These are phyloP conservation scores for Macrobrachium nipponense DNA, from an alignment of 1,140 invertebrate species.

Conservation along the genomic window DNA sequence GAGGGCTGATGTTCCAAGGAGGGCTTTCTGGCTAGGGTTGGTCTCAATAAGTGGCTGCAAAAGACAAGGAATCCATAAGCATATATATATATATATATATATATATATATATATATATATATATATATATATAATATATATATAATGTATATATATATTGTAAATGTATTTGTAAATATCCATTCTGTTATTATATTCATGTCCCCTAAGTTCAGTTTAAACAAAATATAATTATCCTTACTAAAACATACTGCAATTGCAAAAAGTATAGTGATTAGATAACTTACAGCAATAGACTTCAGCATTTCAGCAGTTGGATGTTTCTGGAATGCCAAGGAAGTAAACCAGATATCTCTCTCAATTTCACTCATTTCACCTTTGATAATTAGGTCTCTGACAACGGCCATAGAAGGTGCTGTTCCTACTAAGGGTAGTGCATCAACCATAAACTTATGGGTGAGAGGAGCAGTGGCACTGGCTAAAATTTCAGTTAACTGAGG, in stretches of 20 bases:
- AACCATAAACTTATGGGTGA: conserved; percentile 76
- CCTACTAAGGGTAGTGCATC: conserved; percentile 82
- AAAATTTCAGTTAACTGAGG: conserved; percentile 37
- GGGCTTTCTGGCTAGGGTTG: conserved; percentile 70
- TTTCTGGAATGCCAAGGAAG: conserved; percentile 75
- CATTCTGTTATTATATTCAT: too few relatives aligned
- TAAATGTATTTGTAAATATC: too few relatives aligned
- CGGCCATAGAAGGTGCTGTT: conserved; percentile 80
- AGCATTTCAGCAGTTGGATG: conserved; percentile 81
- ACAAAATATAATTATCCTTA: too few relatives aligned
- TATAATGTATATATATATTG: too few relatives aligned
- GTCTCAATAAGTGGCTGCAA: conserved; percentile 69
- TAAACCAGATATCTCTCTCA: conserved; percentile 73
- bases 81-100: too few relatives aligned
- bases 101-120: too few relatives aligned
- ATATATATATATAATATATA: too few relatives aligned
- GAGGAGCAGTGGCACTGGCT: conserved; percentile 40
- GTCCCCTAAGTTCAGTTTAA: too few relatives aligned
- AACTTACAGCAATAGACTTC: conserved; percentile 75
- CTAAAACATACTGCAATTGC: neutral
- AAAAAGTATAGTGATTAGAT: neutral
- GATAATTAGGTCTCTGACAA: conserved; percentile 79
- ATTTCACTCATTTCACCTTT: conserved; percentile 75
- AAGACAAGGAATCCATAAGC: neutral
- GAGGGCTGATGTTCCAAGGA: conserved; percentile 69